Evolutionary conservation across 23 tunicate species (phyloP).

Genomic region (Aplidium turbinatum): DNA sequence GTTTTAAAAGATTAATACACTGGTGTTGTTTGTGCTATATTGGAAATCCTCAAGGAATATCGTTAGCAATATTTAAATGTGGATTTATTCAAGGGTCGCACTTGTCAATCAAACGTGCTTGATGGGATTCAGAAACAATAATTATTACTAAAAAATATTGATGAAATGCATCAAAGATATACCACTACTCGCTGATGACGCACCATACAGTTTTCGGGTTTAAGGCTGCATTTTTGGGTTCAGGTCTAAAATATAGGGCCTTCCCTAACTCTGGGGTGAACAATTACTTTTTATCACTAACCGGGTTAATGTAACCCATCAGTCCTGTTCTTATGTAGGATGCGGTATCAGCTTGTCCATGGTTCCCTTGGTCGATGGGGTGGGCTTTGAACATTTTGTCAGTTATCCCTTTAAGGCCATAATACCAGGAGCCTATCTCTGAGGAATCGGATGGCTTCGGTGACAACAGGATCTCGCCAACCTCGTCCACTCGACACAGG

Average conservation of each 20-base stretch:
- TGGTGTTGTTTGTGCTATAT: too few relatives aligned
- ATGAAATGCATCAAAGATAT: not conserved
- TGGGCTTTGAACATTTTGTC: slow-evolving; percentile 66
- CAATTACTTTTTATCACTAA: slow-evolving; percentile 32
- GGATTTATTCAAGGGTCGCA: too few relatives aligned
- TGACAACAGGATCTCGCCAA: slow-evolving; percentile 75
- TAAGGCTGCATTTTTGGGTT: too few relatives aligned
- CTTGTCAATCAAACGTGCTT: too few relatives aligned
- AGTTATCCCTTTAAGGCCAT: slow-evolving; percentile 71
- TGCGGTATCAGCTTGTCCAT: slow-evolving; percentile 24
- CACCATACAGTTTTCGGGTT: too few relatives aligned
- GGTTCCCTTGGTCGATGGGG: slow-evolving; percentile 42
- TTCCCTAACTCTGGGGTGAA: not conserved
- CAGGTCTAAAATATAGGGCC: too few relatives aligned
- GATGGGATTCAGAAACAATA: too few relatives aligned
- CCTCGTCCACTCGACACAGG: slow-evolving; percentile 76
- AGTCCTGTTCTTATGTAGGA: slow-evolving; percentile 78
- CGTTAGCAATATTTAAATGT: too few relatives aligned
- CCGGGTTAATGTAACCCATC: slow-evolving; percentile 79
- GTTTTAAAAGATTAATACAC: too few relatives aligned
- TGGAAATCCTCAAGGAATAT: too few relatives aligned
- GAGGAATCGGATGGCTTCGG: slow-evolving; percentile 16
- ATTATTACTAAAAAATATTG: too few relatives aligned
- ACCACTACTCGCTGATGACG: not conserved
- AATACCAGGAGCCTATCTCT: slow-evolving; percentile 48